Base-by-base conservation (phyloP, 2,113 vertebrate species). In the Podilymbus podiceps region DNA sequence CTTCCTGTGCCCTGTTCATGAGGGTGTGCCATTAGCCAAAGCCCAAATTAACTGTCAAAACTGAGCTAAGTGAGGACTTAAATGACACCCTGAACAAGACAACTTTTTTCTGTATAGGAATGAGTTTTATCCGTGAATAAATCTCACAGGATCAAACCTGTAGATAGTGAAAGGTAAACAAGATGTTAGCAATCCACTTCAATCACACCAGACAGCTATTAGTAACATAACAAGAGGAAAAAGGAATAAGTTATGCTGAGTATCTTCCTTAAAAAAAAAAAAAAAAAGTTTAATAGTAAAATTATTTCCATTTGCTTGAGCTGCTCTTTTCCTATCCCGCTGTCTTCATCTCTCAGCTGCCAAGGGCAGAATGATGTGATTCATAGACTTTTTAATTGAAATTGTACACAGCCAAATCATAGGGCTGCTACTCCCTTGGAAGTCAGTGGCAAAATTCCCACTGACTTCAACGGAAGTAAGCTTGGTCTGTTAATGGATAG, bases 381-480 rank as follows among this genome's bases (percentile, higher is more conserved):
- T 96, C 79, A 94, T 73, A 66, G 91, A 55, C 63, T 94, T 93
- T 92, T 92, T 77, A 97, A 97, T 84, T 95, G 84, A 93, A 91
- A 87, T 83, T 77, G 55, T 66, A 93, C 59, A 67, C 17, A 85
- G 94, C 85, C 73, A 95, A 96, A 90, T 94, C 66, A 72, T 12
- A 90, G 62, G 47, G 47, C 87, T 96, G 73, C 73, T 94, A 66
- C 82, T 96, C 75, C 79, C 40, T 92, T 90, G 78, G 82, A 95
- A 94, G 78, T 58, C 85, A 77, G 52, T 91, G 89, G 82, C 79
- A 96, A 93, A 89, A 72, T 76, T 97, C 89, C 92, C 85, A 66
- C 46, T 82, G 75, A 44, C 82, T 89, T 96, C 77, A 74, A 50
- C 2, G 12, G 85, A 78, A 82, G 62, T 53, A 56, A 80, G 35